A percentile compares a stretch with the other conserved stretches of the same genome.
Evolutionary conservation across 2,113 vertebrate genomes (phyloP).

Genomic region (Poicephalus meyeri): DNA sequence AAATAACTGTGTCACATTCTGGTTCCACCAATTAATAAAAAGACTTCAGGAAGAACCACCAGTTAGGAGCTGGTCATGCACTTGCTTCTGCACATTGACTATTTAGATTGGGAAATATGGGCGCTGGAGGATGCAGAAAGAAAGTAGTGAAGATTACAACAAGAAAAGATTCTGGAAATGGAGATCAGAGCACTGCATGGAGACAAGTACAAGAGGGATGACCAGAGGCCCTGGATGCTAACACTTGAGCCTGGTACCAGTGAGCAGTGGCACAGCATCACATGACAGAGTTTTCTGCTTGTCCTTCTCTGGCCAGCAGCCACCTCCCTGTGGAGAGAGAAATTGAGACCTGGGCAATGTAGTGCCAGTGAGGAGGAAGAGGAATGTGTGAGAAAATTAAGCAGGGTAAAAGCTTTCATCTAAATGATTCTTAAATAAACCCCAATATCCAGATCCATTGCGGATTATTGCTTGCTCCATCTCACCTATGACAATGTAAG

Average conservation of each 20-base stretch:
- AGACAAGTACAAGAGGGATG: accelerated
- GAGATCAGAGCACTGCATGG: background rate
- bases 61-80: accelerated
- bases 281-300: background rate
- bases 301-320: background rate
- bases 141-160: background rate
- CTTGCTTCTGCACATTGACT: background rate
- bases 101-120: background rate
- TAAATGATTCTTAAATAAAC: background rate
- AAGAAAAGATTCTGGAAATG: background rate
- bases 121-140: background rate
- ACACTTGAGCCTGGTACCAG: background rate
- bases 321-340: background rate
- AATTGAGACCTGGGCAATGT: background rate
- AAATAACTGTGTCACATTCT: background rate
- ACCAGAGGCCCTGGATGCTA: background rate
- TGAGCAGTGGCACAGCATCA: background rate
- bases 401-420: background rate
- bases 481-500: background rate
- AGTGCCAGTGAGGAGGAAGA: background rate
- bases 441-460: background rate
- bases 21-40: background rate
- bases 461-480: background rate
- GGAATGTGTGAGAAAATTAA: background rate
- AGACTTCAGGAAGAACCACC: background rate